Percentiles rank a stretch among this genome's conserved stretches.
phyloP scores from a whole-genome alignment of 1,140 invertebrate species.

The Drosophila equinoxialis region DNA sequence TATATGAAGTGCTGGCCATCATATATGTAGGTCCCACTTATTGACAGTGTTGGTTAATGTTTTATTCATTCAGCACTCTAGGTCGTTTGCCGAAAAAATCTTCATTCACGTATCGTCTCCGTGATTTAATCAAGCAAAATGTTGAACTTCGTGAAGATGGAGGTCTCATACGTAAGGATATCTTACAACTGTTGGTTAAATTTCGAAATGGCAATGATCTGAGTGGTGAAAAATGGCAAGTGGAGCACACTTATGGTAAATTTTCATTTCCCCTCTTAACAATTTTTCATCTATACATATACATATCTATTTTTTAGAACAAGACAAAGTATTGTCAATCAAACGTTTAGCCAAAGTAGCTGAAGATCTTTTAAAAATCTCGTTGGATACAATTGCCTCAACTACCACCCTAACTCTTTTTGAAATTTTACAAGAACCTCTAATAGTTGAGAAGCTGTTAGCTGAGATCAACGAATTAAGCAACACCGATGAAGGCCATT shows the following conservation, averaged over 20 bases:
- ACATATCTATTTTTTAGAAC: constrained; percentile 32
- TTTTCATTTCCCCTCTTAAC: too few relatives aligned
- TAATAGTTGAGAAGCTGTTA: constrained; percentile 64
- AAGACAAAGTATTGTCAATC: constrained; percentile 67
- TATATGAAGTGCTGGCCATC: neutral
- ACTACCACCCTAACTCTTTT: constrained; percentile 59
- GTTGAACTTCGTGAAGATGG: constrained; percentile 62
- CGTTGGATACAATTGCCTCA: constrained; percentile 58
- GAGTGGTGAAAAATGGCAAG: constrained; percentile 54
- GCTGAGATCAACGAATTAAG: constrained; percentile 54
- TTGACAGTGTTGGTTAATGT: neutral
- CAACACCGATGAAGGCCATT: constrained; percentile 19
- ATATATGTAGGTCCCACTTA: neutral
- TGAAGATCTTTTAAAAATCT: constrained; percentile 68
- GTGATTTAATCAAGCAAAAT: constrained; percentile 59
- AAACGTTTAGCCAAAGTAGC: constrained; percentile 64
- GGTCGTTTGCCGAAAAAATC: constrained; percentile 63
- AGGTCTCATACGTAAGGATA: constrained; percentile 69
- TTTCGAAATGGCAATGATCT: constrained; percentile 76
- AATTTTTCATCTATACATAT: neutral
- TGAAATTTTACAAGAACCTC: constrained; percentile 65
- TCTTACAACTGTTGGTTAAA: constrained; percentile 70
- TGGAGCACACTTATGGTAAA: constrained; percentile 57
- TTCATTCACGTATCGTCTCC: constrained; percentile 65
- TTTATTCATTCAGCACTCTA: constrained; percentile 46